Evolutionary conservation across 35 echinoderm and acorn worm genomes (phyloP), one percentile per base, ranked within the genome.

Genomic region (Heliocidaris tuberculata): DNA sequence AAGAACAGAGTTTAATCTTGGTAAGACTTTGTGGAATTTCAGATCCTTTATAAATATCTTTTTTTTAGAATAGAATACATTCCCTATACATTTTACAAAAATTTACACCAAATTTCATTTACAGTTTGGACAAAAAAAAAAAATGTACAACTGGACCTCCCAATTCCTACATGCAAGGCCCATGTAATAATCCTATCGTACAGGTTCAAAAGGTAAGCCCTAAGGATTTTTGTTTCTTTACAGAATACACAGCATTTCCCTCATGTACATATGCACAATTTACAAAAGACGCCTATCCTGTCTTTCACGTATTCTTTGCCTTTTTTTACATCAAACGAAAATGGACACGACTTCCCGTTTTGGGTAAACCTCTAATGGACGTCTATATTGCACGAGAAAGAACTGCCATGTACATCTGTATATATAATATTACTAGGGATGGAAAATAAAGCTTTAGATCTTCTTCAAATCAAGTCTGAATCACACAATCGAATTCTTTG

Each of bases 181-280:
- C 65, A 21, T 21, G 65, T 21, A 24, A 78, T 27, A 19, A 78
- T 27, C 65, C 27, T 78, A 78, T 78, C 7, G 65, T 78, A 78
- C 65, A 78, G 21, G 27, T 78, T 78, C 27, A 78, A n/a, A 78
- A 21, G 65, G 65, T 78, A 78, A 78, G 65, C 65, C 65, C 65
- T 78, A 78, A 27, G 65, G 27, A 78, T 78, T 19, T 29, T 78
- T 78, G 21, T 78, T 78, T 78, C 27, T 78, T 27, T 78, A 78
- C 65, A 27, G 19, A 27, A 78, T n/a, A 78, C 6, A 78, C 27
- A 19, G 8, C 65, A 78, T 78, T 78, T 78, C 65, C 27, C 17
- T 78, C 65, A 78, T 78, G 65, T 78, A 78, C 65, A 78, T 78
- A 78, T 78, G 65, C 65, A 78, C 65, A 78, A 78, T n/a, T 27